Base-by-base conservation (phyloP, 2,888 invertebrate species). In the Chrysina gloriosa region DNA sequence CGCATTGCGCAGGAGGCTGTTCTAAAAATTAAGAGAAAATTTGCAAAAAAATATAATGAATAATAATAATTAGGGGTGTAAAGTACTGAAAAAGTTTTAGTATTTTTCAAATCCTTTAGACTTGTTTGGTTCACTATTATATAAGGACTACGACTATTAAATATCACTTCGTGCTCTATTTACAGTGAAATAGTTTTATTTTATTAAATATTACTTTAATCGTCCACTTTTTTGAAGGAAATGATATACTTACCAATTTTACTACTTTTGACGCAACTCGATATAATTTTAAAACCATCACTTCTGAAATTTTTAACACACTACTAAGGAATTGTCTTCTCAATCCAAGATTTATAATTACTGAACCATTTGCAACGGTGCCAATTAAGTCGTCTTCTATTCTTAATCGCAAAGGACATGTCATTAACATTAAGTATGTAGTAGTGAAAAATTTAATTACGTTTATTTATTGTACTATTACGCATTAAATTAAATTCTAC, bases 351-450 rank as follows among this genome's bases (percentile, higher is more conserved):
- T 36, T 45, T 48, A 48, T 58, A 42, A 42, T 36, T 58, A 31
- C 11, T 9, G 47, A 9, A 21, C 31, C 16, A 27, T 23, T 68
- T 54, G 36, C 31, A 58, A 50, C 39, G 14, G 58, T 58, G 68
- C 68, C 68, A 68, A 68, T 68, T 56, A 50, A 67, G 63, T 63
- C 23, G 66, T 58, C 16, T 9, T 48, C 68, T 68, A 65, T 68
- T 63, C 29, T 68, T 58, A 61, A 48, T 36, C 58, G 50, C 36
- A 67, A 68, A 68, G 68, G 68, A 65, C 68, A 68, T 9, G 27
- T n/a, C 9, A 61, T 61, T 25, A 42, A 14, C 6, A 61, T 16
- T 27, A 42, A 61, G 45, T 9, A 16, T 42, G 27, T 27, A 14
- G 19, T 14, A 16, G 9, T 11, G 31, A n/a, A n/a, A n/a, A n/a